phyloP scores from a whole-genome alignment of 1,140 invertebrate genomes.

The Drosophila gunungcola region DNA sequence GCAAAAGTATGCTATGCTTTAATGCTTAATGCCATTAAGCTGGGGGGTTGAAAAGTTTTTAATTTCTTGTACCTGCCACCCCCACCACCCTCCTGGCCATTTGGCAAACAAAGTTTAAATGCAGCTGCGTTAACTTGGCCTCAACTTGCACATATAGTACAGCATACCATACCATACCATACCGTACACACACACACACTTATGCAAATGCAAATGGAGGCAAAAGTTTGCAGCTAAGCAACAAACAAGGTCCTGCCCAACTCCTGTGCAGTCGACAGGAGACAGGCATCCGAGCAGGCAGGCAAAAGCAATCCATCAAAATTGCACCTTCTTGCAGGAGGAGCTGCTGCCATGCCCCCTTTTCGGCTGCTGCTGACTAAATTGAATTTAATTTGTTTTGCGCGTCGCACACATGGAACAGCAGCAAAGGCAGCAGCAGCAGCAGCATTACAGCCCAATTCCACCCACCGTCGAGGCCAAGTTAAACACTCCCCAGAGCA shows the following conservation, averaged over 20 bases:
- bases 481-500: conserved; percentile 77
- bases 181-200: conserved; percentile 17
- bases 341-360: conserved; percentile 10
- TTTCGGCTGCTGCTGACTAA: conserved; percentile 64
- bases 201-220: conserved; percentile 24
- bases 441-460: conserved; percentile 58
- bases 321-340: conserved; percentile 83
- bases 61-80: conserved; percentile 57
- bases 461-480: conserved; percentile 48
- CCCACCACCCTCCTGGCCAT: conserved; percentile 23
- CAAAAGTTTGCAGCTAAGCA: conserved; percentile 83
- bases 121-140: conserved; percentile 77
- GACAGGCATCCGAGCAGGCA: conserved; percentile 43
- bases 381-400: conserved; percentile 84
- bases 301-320: conserved; percentile 84
- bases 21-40: conserved; percentile 68
- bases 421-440: conserved; percentile 11
- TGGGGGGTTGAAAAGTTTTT: conserved; percentile 49
- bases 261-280: conserved; percentile 37
- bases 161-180: too few relatives aligned
- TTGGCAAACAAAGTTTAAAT: conserved; percentile 70
- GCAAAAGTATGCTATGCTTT: conserved; percentile 53
- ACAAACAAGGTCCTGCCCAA: conserved; percentile 69
- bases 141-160: conserved; percentile 37
- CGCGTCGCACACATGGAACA: conserved; percentile 66